Conservation (phyloP, 1,140 invertebrate genomes). For the Riptortus pedestris region DNA sequence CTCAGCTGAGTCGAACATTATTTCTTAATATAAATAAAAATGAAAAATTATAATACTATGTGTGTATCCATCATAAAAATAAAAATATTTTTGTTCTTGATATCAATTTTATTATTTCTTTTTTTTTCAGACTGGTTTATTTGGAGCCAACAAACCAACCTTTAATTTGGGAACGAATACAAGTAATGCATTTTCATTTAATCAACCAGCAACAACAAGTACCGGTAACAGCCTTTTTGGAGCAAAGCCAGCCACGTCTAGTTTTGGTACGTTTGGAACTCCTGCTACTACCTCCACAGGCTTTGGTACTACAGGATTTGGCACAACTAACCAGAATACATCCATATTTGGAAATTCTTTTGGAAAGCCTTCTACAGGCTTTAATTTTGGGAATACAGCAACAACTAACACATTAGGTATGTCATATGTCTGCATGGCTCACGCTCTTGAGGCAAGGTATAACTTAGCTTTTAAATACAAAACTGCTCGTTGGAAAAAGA, state of each 20-base stretch:
- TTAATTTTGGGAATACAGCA: conserved; percentile 43
- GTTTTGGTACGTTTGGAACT: conserved; percentile 39
- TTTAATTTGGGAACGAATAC: conserved; percentile 39
- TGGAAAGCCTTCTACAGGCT: conserved; percentile 38
- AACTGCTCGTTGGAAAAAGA: no score
- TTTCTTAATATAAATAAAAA: no score
- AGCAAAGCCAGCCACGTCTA: conserved; percentile 38
- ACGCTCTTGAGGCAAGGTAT: no score
- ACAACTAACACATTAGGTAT: conserved; percentile 38
- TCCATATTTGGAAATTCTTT: conserved; percentile 42
- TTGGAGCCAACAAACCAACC: conserved; percentile 41
- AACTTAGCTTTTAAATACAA: conserved; percentile 31
- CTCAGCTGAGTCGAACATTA: no score
- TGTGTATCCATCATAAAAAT: no score
- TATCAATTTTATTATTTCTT: no score
- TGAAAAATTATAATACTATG: no score
- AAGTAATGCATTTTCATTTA: conserved; percentile 41
- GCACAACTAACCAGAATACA: conserved; percentile 37
- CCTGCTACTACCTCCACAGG: conserved; percentile 39
- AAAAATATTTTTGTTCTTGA: background rate
- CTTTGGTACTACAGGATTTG: conserved; percentile 46
- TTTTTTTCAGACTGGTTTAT: conserved; percentile 37
- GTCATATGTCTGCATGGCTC: background rate
- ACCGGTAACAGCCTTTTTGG: conserved; percentile 37
- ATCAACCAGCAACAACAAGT: conserved; percentile 37